These are phyloP conservation scores for Quadroppia sp. DNA, from an alignment of 2,888 invertebrate species.

Conservation along the genomic window DNA sequence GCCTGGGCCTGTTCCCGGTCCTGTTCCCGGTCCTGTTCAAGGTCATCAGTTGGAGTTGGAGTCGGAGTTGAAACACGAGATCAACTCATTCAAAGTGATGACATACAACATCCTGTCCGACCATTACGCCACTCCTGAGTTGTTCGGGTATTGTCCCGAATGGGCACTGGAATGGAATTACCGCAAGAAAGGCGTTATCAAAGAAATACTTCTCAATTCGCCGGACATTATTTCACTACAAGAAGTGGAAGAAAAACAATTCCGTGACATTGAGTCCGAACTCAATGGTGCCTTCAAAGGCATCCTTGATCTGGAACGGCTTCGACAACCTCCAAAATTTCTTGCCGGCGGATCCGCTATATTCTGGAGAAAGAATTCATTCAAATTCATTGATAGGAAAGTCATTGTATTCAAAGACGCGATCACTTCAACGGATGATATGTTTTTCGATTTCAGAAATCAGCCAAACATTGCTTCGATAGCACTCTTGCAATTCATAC, in stretches of 20 bases:
- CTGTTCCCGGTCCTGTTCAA: too few species aligned
- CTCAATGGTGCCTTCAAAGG: conserved; percentile 79
- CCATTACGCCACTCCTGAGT: conserved; percentile 96
- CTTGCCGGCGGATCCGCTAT: conserved; percentile 99
- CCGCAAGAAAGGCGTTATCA: conserved; percentile 92
- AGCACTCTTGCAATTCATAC: conserved; percentile 84
- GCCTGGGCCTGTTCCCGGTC: too few species aligned
- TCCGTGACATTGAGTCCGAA: conserved; percentile 90
- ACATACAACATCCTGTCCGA: conserved; percentile 99
- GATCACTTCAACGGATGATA: too few species aligned
- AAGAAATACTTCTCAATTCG: conserved; percentile 90
- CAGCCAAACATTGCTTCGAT: conserved; percentile 98
- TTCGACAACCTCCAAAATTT: too few species aligned
- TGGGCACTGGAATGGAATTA: conserved; percentile 99
- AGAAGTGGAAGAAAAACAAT: conserved; percentile 99
- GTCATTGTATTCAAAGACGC: too few species aligned
- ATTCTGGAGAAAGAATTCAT: conserved; percentile 70
- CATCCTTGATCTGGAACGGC: too few species aligned
- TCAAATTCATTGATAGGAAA: too few species aligned
- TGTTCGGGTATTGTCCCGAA: conserved; percentile 98
- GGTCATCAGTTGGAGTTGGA: too few species aligned
- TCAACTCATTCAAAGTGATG: conserved; percentile 98
- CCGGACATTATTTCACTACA: conserved; percentile 95
- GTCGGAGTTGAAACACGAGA: too few species aligned
- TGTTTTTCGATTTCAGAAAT: conserved; percentile 97